Conservation (phyloP, 2,113 vertebrate genomes). For the Perca schrenkii region DNA sequence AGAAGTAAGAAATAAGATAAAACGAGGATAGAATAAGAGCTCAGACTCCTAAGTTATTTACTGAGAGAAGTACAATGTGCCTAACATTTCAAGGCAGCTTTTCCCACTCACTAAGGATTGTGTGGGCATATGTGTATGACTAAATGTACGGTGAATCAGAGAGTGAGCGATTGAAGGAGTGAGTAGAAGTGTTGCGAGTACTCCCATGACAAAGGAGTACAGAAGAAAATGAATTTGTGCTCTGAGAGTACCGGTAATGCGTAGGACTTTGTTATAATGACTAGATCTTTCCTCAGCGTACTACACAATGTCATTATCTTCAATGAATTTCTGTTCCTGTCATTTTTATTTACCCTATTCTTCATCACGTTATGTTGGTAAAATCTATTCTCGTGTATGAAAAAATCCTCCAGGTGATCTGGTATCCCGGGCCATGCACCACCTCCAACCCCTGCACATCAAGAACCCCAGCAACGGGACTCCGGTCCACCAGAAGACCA, state of each 20-base stretch:
- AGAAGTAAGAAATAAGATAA: neutral
- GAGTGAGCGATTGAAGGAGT: slow-evolving; percentile 34
- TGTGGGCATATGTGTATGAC: slow-evolving; percentile 55
- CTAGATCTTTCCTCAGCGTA: neutral
- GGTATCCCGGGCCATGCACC: slow-evolving; percentile 96
- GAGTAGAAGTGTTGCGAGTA: slow-evolving; percentile 31
- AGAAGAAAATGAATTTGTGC: slow-evolving; percentile 38
- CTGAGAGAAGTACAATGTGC: slow-evolving; percentile 12
- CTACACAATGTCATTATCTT: neutral
- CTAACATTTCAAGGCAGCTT: slow-evolving; percentile 43
- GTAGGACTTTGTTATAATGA: slow-evolving; percentile 34
- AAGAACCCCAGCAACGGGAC: slow-evolving; percentile 92
- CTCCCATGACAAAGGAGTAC: slow-evolving; percentile 24
- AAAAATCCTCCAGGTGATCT: slow-evolving; percentile 88
- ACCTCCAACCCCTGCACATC: slow-evolving; percentile 94
- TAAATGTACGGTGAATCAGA: slow-evolving; percentile 51
- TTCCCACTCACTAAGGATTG: slow-evolving; percentile 35
- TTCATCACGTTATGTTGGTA: neutral
- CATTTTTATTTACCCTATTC: neutral
- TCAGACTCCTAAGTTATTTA: slow-evolving; percentile 14
- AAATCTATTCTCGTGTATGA: neutral
- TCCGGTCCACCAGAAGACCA: slow-evolving; percentile 90
- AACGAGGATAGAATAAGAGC: slow-evolving; percentile 15
- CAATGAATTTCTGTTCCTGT: slow-evolving; percentile 6
- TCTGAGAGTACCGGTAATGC: slow-evolving; percentile 21